Evolutionary conservation across 2,888 invertebrate genomes (phyloP), one percentile per base, ranked within the genome.

Genomic region (Acholoe squamosa): DNA sequence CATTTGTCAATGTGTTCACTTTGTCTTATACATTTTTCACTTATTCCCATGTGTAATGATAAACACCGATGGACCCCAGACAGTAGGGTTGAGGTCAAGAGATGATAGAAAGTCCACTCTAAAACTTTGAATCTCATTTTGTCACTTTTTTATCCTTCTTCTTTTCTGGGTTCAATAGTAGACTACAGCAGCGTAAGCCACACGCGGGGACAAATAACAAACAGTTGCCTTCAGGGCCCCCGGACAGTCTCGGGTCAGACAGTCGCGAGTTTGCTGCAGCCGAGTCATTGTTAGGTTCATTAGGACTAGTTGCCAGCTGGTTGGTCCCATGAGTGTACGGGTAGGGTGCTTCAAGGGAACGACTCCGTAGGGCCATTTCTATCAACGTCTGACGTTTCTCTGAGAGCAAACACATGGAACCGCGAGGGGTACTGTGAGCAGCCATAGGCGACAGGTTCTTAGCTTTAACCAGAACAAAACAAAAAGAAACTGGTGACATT

Each of bases 271-370:
- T 25, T 7, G 28, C 76, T 33, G 1, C 22, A 0, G 43, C 33
- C 1, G 16, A 31, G 61, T 61, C 61, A 43, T 43, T 43, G 28
- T 28, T 28, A 25, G 71, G 71, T 22, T 71, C 71, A 71, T 28
- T n/a, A 28, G 25, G 31, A 19, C 43, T 22, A 43, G 80, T 19
- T 34, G 31, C 19, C 16, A 22, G 0, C 25, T 5, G 7, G 31
- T 86, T 52, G 3, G 22, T 22, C 25, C 86, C 86, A 28, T 54
- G 56, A 12, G 86, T 86, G 86, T 25, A 86, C 56, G 86, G 86
- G 86, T 86, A 86, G 52, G 86, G 86, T 7, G 86, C 86, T 54
- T 86, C 86, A 25, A 86, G 86, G 19, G 86, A 86, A 51, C 52
- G 86, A 28, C 86, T 86, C n/a, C 54, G 52, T 22, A 52, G 0